Percentiles rank a stretch among this genome's conserved stretches.
Evolutionary conservation across 2,888 invertebrate genomes (phyloP).

Genomic region (Molorchus minor): DNA sequence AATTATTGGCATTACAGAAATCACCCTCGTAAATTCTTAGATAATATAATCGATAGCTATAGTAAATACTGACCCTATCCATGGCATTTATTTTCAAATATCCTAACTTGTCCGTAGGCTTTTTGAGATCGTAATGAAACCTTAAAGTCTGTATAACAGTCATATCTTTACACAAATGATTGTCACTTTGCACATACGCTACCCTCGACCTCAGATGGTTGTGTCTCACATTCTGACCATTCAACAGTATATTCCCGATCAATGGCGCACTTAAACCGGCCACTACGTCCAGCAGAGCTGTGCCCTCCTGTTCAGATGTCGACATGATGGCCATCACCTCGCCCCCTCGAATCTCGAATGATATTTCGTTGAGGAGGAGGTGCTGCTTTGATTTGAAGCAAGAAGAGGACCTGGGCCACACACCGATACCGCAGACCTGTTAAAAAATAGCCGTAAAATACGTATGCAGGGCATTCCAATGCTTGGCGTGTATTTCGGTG

Average conservation of each 20-base stretch:
- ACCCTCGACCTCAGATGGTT: conserved; percentile 75
- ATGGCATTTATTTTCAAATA: conserved; percentile 77
- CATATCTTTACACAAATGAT: conserved; percentile 83
- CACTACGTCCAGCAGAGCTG: conserved; percentile 83
- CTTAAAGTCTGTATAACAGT: conserved; percentile 89
- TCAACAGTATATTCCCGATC: conserved; percentile 83
- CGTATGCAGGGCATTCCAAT: not conserved
- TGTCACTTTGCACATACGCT: conserved; percentile 79
- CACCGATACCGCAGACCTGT: conserved; percentile 50
- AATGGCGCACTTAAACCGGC: conserved; percentile 73
- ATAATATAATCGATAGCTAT: not conserved
- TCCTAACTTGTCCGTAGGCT: conserved; percentile 69
- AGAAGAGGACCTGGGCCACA: conserved; percentile 47
- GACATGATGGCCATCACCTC: conserved; percentile 92
- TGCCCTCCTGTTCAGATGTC: conserved; percentile 87
- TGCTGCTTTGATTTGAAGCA: conserved; percentile 54
- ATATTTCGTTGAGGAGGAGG: conserved; percentile 70
- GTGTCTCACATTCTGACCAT: conserved; percentile 83
- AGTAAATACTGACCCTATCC: conserved; percentile 69
- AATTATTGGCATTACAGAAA: too few relatives aligned
- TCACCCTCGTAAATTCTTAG: too few relatives aligned
- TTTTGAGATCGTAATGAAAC: conserved; percentile 81
- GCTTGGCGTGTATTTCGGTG: not conserved
- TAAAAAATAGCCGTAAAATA: conserved; percentile 12
- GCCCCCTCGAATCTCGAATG: conserved; percentile 89